A percentile compares a stretch with the other conserved stretches of the same genome.
Conservation (phyloP, 2,888 invertebrate genomes). For the Lordiphosa andalusiaca region DNA sequence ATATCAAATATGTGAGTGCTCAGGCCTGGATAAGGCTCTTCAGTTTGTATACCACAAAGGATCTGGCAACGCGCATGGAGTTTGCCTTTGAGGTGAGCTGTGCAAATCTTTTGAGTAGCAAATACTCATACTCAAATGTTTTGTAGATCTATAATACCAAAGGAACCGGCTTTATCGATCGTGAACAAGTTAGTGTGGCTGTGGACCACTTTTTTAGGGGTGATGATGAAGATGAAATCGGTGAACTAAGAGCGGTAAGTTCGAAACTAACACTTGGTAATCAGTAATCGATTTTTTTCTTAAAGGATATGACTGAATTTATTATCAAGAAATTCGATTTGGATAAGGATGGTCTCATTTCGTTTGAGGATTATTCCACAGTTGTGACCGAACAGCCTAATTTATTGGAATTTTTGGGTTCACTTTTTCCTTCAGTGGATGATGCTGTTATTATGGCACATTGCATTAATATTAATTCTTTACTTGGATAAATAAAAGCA, state of each 20-base stretch:
- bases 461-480: constrained; percentile 23
- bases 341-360: constrained; percentile 88
- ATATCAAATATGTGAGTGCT: constrained; percentile 80
- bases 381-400: constrained; percentile 84
- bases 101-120: too few relatives aligned
- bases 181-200: constrained; percentile 85
- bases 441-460: constrained; percentile 23
- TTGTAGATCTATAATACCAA: constrained; percentile 83
- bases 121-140: neutral
- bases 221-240: constrained; percentile 86
- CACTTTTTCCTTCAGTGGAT: constrained; percentile 83
- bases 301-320: constrained; percentile 86
- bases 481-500: constrained; percentile 3
- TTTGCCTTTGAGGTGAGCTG: constrained; percentile 83
- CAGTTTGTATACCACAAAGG: constrained; percentile 86
- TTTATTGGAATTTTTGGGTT: constrained; percentile 87
- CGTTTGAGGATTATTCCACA: constrained; percentile 82
- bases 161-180: constrained; percentile 83
- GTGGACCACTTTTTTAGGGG: constrained; percentile 80
- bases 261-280: too few relatives aligned
- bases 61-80: constrained; percentile 85
- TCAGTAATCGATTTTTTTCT: neutral
- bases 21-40: constrained; percentile 86
- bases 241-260: constrained; percentile 81
- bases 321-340: constrained; percentile 87